Evolutionary conservation across 2,113 vertebrate species (phyloP).

Genomic region (Pica pica): DNA sequence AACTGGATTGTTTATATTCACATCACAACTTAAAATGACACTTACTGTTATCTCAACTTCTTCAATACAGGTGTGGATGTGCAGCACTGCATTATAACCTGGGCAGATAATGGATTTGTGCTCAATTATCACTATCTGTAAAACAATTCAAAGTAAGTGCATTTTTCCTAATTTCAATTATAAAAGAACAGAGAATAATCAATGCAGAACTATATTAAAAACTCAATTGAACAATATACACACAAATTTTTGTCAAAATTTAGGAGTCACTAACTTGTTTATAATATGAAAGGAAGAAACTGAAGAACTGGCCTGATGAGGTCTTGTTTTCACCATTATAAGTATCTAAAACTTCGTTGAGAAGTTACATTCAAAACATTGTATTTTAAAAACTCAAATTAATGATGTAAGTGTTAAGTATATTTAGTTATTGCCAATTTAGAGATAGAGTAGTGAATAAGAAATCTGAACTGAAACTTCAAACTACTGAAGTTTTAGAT

Average conservation of each 20-base stretch:
- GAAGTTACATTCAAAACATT: neutral
- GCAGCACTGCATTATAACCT: constrained; percentile 97
- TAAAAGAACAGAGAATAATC: neutral
- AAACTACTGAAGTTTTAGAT: neutral
- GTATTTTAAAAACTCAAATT: neutral
- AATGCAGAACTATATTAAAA: neutral
- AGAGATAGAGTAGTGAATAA: neutral
- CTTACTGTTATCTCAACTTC: constrained; percentile 98
- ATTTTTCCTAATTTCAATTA: neutral
- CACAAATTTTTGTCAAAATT: neutral
- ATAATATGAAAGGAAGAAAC: neutral
- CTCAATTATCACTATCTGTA: constrained; percentile 98
- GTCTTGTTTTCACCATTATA: neutral
- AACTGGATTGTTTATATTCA: neutral
- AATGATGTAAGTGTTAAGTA: neutral
- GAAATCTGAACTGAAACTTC: neutral
- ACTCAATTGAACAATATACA: neutral
- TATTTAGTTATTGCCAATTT: neutral
- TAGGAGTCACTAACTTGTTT: neutral
- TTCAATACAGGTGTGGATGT: constrained; percentile 99
- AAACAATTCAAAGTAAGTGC: constrained; percentile 36
- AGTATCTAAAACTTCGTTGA: neutral
- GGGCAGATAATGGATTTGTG: constrained; percentile 99
- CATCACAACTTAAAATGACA: neutral
- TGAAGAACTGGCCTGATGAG: neutral